Base-by-base conservation (phyloP, 2,888 invertebrate genomes). In the Flexamia atlantica region DNA sequence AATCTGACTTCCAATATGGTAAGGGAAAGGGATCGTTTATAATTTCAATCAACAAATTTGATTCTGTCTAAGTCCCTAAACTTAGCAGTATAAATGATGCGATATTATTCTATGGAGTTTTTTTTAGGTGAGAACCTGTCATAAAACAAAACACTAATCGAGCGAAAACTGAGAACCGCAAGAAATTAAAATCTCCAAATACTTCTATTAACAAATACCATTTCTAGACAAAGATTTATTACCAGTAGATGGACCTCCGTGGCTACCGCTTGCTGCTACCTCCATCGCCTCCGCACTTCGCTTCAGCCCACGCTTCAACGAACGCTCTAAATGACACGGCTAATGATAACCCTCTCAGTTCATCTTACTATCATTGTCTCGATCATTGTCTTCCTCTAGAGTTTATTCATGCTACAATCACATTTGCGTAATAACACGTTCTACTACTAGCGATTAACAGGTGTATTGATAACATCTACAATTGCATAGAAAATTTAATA, bases 311-410 rank as follows among this genome's bases (percentile, higher is more conserved):
- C 53, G 53, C 53, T 53, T 23, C 20, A 23, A 5, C 20, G 53
- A 20, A 4, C 23, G 7, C 53, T 7, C 20, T 53, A 53, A n/a
- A 53, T 23, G 53, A 53, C 23, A 4, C 10, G 53, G 20, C 53
- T 53, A 53, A 53, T 53, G 53, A 20, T 53, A 53, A 53, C 53
- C 20, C 7, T 23, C 10, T 23, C 20, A 53, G 53, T 10, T 23
- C 53, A 53, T 53, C 53, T 53, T 23, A 53, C 53, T 53, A 53
- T 53, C 20, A 20, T 3, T 53, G n/a, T n/a, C n/a, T 23, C 53
- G 53, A 53, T 53, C 53, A 53, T 53, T 53, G 53, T 53, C 23
- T 53, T 53, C 12, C 53, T 53, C 53, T 23, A n/a, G 53, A 5
- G 4, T 53, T 23, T 23, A 53, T n/a, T 53, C 23, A 53, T 14